Conservation (phyloP, 1,140 invertebrate species). For the Drosophila trapezifrons region DNA sequence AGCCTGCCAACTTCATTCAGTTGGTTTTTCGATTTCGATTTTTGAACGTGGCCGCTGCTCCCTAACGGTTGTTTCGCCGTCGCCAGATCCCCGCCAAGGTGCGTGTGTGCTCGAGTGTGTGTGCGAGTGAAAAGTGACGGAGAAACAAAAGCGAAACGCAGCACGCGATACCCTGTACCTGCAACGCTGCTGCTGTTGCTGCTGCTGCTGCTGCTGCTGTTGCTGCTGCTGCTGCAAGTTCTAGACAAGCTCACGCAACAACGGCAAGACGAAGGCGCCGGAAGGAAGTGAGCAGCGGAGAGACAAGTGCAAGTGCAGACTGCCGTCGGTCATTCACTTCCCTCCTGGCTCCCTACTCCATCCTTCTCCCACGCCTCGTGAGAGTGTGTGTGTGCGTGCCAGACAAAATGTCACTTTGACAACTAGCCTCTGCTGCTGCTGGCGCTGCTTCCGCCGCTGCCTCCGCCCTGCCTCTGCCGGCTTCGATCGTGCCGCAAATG, state of each 20-base stretch:
- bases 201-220: background rate
- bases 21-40: constrained; percentile 24
- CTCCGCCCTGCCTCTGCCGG: constrained; percentile 1
- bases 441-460: constrained; percentile 25
- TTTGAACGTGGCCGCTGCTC: constrained; percentile 47
- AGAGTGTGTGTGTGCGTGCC: constrained; percentile 27
- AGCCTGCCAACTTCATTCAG: constrained; percentile 19
- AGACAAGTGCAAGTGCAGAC: constrained; percentile 62
- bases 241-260: constrained; percentile 41
- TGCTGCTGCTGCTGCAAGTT: constrained; percentile 20
- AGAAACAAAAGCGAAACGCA: constrained; percentile 42
- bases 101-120: constrained; percentile 33
- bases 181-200: constrained; percentile 3
- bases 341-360: constrained; percentile 3
- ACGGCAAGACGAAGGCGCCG: constrained; percentile 1
- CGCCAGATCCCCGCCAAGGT: constrained; percentile 56
- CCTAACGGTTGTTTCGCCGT: constrained; percentile 71
- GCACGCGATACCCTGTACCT: constrained; percentile 49
- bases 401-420: constrained; percentile 68
- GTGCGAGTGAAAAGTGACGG: constrained; percentile 20
- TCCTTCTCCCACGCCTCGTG: constrained; percentile 7
- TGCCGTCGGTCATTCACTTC: constrained; percentile 63
- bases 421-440: constrained; percentile 26
- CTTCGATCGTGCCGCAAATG: constrained; percentile 58
- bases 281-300: constrained; percentile 20